phyloP scores from a whole-genome alignment of 2,113 vertebrate species.

The Misgurnus anguillicaudatus region DNA sequence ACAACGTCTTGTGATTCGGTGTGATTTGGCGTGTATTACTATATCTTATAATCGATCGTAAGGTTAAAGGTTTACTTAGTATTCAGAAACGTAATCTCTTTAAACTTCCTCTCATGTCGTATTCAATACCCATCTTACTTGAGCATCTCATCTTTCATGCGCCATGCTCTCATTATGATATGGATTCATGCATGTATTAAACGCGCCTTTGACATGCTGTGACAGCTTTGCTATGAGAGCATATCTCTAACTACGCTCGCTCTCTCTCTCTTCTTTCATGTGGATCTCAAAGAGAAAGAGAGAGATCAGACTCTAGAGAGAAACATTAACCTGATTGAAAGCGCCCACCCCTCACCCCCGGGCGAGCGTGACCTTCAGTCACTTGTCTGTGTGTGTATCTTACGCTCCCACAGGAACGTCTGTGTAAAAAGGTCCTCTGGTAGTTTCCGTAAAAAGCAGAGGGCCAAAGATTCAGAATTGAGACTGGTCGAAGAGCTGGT shows the following conservation, averaged over 20 bases:
- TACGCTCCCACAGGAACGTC: conserved; percentile 56
- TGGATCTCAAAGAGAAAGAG: conserved; percentile 1
- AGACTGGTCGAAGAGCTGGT: neutral
- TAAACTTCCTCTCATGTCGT: conserved; percentile 23
- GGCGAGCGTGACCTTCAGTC: conserved; percentile 72
- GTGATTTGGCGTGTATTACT: conserved; percentile 25
- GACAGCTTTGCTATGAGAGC: conserved; percentile 15
- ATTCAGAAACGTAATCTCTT: conserved; percentile 25
- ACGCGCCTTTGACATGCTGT: neutral
- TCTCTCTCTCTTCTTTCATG: conserved; percentile 16
- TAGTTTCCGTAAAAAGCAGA: neutral
- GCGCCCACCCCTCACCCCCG: conserved; percentile 49
- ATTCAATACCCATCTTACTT: neutral
- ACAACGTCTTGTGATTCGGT: neutral
- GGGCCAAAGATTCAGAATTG: neutral
- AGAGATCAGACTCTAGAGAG: conserved; percentile 46
- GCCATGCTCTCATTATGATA: neutral
- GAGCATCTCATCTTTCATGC: neutral
- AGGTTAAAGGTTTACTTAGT: conserved; percentile 28
- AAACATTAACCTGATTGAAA: conserved; percentile 66
- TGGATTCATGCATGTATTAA: conserved; percentile 21
- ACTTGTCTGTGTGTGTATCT: conserved; percentile 56
- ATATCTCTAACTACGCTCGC: neutral
- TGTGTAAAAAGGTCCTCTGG: conserved; percentile 17
- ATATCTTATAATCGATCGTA: conserved; percentile 35